phyloP scores from a whole-genome alignment of 2,888 invertebrate species.

The Zhuqinia jingwanae region DNA sequence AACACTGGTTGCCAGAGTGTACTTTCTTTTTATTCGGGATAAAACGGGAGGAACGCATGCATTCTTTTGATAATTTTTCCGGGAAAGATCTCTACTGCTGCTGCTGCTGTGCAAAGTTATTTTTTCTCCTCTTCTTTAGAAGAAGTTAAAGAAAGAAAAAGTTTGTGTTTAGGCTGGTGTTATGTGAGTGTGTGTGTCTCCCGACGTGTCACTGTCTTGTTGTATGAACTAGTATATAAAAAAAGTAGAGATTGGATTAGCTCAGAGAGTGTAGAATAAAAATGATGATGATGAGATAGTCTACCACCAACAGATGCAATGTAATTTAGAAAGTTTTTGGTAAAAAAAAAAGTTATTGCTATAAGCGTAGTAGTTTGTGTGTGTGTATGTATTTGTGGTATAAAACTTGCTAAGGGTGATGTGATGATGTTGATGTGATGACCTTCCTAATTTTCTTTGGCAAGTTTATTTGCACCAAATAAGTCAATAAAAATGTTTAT shows the following conservation, averaged over 20 bases:
- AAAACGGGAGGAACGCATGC: neutral
- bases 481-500: slow-evolving; percentile 12
- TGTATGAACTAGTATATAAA: slow-evolving; percentile 20
- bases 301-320: neutral
- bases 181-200: neutral
- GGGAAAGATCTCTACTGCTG: neutral
- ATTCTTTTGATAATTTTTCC: slow-evolving; percentile 27
- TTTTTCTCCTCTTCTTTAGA: neutral
- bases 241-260: slow-evolving; percentile 30
- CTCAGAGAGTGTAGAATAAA: neutral
- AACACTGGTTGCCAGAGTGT: neutral
- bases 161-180: neutral
- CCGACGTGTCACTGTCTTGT: slow-evolving; percentile 20
- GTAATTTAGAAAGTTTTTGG: neutral
- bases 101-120: slow-evolving; percentile 32
- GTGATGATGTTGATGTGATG: neutral
- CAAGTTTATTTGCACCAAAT: neutral
- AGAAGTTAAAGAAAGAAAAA: neutral
- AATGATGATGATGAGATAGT: slow-evolving; percentile 12
- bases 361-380: too few species aligned
- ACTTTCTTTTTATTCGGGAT: too few species aligned
- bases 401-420: neutral
- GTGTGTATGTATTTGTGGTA: neutral
- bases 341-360: neutral
- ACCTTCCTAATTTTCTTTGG: slow-evolving; percentile 34